These are phyloP conservation scores for Euproctis similis DNA, from an alignment of 2,888 invertebrate species.

Conservation along the genomic window DNA sequence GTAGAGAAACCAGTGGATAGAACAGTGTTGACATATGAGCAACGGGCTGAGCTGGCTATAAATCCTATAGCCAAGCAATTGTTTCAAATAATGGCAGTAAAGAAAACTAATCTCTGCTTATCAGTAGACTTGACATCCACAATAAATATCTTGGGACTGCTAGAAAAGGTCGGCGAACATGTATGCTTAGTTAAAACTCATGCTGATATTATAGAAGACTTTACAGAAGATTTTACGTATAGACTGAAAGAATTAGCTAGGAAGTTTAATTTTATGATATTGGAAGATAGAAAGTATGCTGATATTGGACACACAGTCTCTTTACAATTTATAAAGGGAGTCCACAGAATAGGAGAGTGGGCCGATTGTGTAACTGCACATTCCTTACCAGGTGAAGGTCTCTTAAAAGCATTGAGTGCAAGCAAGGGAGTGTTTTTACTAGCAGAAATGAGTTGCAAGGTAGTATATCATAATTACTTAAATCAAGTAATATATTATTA, in stretches of 20 bases:
- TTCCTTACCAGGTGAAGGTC: slow-evolving; percentile 87
- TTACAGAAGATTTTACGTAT: slow-evolving; percentile 77
- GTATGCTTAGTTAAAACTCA: slow-evolving; percentile 94
- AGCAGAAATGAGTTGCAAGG: slow-evolving; percentile 90
- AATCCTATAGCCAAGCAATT: slow-evolving; percentile 79
- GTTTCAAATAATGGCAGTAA: slow-evolving; percentile 86
- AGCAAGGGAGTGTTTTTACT: slow-evolving; percentile 83
- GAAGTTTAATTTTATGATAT: slow-evolving; percentile 89
- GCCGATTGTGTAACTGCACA: slow-evolving; percentile 95
- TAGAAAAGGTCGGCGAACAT: slow-evolving; percentile 86
- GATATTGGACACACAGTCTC: slow-evolving; percentile 96
- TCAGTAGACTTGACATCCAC: slow-evolving; percentile 89
- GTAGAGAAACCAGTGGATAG: slow-evolving; percentile 56
- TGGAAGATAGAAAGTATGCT: slow-evolving; percentile 98
- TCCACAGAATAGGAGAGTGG: slow-evolving; percentile 88
- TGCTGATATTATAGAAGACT: slow-evolving; percentile 90
- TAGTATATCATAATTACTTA: no score
- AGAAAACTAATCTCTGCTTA: slow-evolving; percentile 92
- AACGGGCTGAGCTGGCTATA: slow-evolving; percentile 76
- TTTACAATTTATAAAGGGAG: slow-evolving; percentile 85
- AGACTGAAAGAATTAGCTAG: slow-evolving; percentile 80
- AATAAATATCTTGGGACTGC: slow-evolving; percentile 81
- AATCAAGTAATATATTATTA: no score
- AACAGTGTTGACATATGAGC: slow-evolving; percentile 74
- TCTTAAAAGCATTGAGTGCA: slow-evolving; percentile 76